Base-by-base conservation (phyloP, 2,888 invertebrate genomes). In the Limnephilus lunatus region DNA sequence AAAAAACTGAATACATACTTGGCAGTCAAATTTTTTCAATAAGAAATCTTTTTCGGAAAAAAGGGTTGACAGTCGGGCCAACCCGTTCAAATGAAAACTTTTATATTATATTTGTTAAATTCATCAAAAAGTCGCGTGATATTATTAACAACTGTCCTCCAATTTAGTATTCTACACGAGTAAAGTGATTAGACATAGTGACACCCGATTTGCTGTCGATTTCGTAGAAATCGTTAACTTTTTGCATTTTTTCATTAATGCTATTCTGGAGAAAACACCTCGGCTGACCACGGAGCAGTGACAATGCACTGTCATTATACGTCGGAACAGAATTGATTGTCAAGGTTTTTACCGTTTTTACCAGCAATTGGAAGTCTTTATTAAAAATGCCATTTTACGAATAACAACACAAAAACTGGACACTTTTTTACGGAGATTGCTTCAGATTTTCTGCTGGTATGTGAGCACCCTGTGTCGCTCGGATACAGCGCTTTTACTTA, bases 171-270 rank as follows among this genome's bases (percentile, higher is more conserved):
- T 53, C 19, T 53, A 15, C 19, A 14, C 53, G 53, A 53, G 25
- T 68, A 25, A 68, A 30, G 19, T 81, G n/a, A 89, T 89, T 81
- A 15, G 35, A 39, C 39, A 39, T 35, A 80, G 88, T 32, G 31
- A 89, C 39, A 89, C 81, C 88, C 88, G 81, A 89, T 15, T n/a
- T 44, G 35, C 30, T 39, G 81, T 88, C 80, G 68, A 80, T 68
- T 89, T 89, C 81, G 7, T 32, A 89, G 88, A 89, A 89, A 35
- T 80, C 88, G 35, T 32, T n/a, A 89, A 39, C 88, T 89, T 89
- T 89, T 89, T 89, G 81, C 88, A 68, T 89, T 89, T 89, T 87
- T 89, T 80, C 88, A 9, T 48, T 48, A 25, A 32, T 32, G 88
- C 5, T 3, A 25, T 89, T 89, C n/a, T 4, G 68, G 80, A 89